Evolutionary conservation across 2,113 vertebrate genomes (phyloP), one percentile per base, ranked within the genome.

Genomic region (Ranitomeya imitator): DNA sequence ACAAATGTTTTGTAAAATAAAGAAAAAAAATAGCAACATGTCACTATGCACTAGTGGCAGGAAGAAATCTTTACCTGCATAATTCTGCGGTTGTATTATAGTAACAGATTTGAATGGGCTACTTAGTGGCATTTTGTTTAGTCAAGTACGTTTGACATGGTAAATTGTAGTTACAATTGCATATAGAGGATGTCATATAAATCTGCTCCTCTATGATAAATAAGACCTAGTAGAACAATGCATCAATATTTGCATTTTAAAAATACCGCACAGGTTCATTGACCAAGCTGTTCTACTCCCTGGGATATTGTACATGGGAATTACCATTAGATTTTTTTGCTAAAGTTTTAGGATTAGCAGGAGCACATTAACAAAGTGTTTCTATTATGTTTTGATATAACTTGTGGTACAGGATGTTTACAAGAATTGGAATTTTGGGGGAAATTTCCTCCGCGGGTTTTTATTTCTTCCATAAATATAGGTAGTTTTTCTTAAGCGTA

Each of bases 1-100:
- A 91, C 86, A 90, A 93, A 92, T 89, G 91, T 92, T 91, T 92
- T 87, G 90, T 91, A 86, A 91, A 94, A 93, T 92, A 93, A 94
- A 87, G 83, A 82, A 73, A 81, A 63, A 76, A 76, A n/a, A 63
- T 55, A 78, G 87, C 54, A 83, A 88, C 83, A 77, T 78, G 71
- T 74, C 52, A 26, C 63, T 88, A n/a, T 77, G 87, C 76, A 61
- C 79, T 65, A 31, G 87, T 65, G 59, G 51, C 80, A 83, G 83
- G 77, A 65, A 88, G 45, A 83, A 76, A 88, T 51, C 19, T 52
- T 82, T 88, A 88, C 87, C 87, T 88, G 87, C 87, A 88, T 88
- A 88, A 88, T 88, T 84, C 83, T 84, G 59, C 87, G 13, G 87
- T 83, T 88, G 80, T 23, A 83, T 88, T 88, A 88, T 84, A 88